A percentile compares a stretch with the other conserved stretches of the same genome.
Evolutionary conservation across 2,113 vertebrate genomes (phyloP).

Genomic region (Xenopus laevis): DNA sequence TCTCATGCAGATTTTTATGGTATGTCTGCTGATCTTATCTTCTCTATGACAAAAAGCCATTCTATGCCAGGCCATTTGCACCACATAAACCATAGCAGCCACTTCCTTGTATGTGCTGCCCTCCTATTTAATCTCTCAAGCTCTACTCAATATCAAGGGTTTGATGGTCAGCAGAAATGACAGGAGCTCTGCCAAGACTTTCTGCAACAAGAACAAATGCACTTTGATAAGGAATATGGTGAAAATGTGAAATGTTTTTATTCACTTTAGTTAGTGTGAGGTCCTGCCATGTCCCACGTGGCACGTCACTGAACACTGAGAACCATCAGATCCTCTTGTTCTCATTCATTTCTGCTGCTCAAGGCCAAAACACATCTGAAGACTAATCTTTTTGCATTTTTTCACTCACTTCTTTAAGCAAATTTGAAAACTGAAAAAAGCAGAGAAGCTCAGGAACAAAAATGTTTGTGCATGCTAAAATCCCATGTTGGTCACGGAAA

Average conservation of each 20-base stretch:
- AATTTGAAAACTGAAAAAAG: too few species aligned
- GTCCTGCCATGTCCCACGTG: neutral
- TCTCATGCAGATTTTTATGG: conserved; percentile 42
- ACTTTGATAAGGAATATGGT: conserved; percentile 5
- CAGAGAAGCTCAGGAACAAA: too few species aligned
- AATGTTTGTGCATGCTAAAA: too few species aligned
- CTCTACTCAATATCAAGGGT: neutral
- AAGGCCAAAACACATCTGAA: too few species aligned
- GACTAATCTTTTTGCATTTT: too few species aligned
- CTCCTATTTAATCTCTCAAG: neutral
- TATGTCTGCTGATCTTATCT: conserved; percentile 41
- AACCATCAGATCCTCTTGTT: neutral
- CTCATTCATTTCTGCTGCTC: too few species aligned
- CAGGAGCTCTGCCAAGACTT: conserved; percentile 4
- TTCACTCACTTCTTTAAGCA: too few species aligned
- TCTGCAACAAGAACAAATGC: conserved; percentile 7
- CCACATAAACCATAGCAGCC: conserved; percentile 8
- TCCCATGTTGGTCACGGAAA: too few species aligned
- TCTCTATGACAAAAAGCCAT: conserved; percentile 32
- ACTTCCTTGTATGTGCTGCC: neutral
- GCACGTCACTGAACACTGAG: neutral
- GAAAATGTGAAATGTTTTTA: conserved; percentile 3
- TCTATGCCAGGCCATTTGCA: conserved; percentile 32
- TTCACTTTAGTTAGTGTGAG: conserved; percentile 1
- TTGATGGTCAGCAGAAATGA: conserved; percentile 7